Base-by-base conservation (phyloP, 2,113 vertebrate genomes). In the Poecilia latipinna region DNA sequence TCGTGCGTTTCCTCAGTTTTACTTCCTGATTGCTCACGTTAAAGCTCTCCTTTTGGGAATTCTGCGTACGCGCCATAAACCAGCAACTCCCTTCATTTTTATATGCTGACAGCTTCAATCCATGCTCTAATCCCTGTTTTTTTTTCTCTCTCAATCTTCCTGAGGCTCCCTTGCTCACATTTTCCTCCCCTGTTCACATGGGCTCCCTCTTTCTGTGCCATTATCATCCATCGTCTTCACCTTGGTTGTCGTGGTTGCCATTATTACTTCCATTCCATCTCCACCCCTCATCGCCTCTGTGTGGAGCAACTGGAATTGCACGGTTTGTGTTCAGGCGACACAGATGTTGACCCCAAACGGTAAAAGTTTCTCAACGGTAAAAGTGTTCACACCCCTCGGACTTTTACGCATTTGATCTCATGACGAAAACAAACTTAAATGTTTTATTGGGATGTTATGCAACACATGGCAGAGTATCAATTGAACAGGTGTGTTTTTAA, bases 181-280 rank as follows among this genome's bases (percentile, higher is more conserved):
- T 74, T 57, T 60, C 44, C 17, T 12, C 51, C 64, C 70, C 65
- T 1, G 12, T 66, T 72, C 24, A 7, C 67, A 83, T 64, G 61
- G 29, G 48, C 64, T 61, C 22, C 31, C 42, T 82, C 76, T 72
- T 75, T 44, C 35, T 32, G 73, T 72, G 28, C 82, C 76, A 88
- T 89, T 80, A 80, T 82, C 82, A 85, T 86, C 84, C 72, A 80
- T 90, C 87, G 88, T 82, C 74, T 69, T 85, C 82, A 82, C 85
- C 85, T 85, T 74, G 75, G 66, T 71, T 72, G 87, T 77, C 82
- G 65, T 31, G 0, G 37, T 70, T 12, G 74, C 74, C 75, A 80
- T 86, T 39, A 82, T 78, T 64, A 12, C 71, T 81, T 68, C 70
- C 68, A 70, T 85, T 65, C 33, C 42, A 62, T 77, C 72, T 61